Percentiles rank a stretch among this genome's conserved stretches.
Conservation (phyloP, 2,888 invertebrate species). For the Aspidiotus rigidus region DNA sequence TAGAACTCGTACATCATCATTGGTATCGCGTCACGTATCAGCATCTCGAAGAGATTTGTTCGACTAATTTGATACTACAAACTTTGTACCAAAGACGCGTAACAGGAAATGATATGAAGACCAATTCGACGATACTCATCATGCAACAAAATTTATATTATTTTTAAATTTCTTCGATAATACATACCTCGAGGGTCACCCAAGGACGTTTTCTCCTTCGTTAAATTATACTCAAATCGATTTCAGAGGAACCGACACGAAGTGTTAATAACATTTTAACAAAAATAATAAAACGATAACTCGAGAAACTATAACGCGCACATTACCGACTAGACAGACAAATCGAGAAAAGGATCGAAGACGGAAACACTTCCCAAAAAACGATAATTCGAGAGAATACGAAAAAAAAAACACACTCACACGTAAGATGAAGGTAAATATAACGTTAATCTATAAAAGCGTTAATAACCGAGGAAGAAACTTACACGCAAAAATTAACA, state of each 20-base stretch:
- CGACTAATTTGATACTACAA: no score
- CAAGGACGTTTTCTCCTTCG: conserved; percentile 41
- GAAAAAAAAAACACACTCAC: neutral
- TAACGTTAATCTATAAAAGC: conserved; percentile 11
- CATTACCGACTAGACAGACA: neutral
- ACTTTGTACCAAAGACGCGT: no score
- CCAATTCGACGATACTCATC: conserved; percentile 17
- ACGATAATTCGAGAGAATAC: no score
- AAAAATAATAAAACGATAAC: no score
- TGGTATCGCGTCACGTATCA: no score
- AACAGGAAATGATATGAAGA: neutral
- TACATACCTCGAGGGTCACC: conserved; percentile 43
- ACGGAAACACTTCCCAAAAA: neutral
- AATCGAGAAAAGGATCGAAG: neutral
- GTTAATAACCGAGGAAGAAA: conserved; percentile 26
- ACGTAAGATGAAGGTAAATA: neutral
- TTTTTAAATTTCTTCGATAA: conserved; percentile 3
- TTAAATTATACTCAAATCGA: conserved; percentile 40
- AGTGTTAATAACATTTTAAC: conserved; percentile 24
- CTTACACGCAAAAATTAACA: conserved; percentile 49
- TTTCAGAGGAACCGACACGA: conserved; percentile 30
- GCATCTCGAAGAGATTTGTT: no score
- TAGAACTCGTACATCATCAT: no score
- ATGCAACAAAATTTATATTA: conserved; percentile 5
- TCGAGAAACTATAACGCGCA: no score